Conservation (phyloP, 2,113 vertebrate species). For the Dicentrarchus labrax region DNA sequence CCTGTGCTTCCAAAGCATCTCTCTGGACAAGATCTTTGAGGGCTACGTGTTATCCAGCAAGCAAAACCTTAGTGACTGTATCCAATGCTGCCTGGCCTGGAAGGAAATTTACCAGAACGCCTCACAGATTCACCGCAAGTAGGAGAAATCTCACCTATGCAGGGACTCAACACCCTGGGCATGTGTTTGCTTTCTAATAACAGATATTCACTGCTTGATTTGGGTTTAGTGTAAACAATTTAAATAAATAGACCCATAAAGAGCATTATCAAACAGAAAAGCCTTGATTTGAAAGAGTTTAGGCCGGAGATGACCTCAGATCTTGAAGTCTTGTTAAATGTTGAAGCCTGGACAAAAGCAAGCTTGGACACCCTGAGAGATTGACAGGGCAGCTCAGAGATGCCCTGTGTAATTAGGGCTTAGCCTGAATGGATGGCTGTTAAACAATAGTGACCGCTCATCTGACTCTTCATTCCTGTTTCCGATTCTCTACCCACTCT, state of each 20-base stretch:
- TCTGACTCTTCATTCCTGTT: not conserved
- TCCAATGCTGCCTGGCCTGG: slow-evolving; percentile 89
- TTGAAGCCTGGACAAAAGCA: too few species aligned
- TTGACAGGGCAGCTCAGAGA: too few species aligned
- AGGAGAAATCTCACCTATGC: slow-evolving; percentile 24
- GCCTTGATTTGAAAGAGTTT: not conserved
- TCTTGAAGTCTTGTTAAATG: not conserved
- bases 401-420: not conserved
- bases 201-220: not conserved
- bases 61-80: slow-evolving; percentile 84
- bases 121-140: slow-evolving; percentile 86
- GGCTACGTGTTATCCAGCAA: slow-evolving; percentile 88
- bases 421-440: not conserved
- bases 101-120: slow-evolving; percentile 84
- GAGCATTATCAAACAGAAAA: not conserved
- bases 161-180: not conserved
- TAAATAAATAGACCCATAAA: not conserved
- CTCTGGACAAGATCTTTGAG: slow-evolving; percentile 88
- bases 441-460: not conserved
- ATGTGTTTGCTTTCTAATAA: not conserved
- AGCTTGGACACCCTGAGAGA: too few species aligned
- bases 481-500: not conserved
- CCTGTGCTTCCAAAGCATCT: slow-evolving; percentile 88
- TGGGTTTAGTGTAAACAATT: not conserved
- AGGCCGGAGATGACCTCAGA: not conserved